phyloP scores from a whole-genome alignment of 2,888 invertebrate genomes.

The Cerceris rybyensis region DNA sequence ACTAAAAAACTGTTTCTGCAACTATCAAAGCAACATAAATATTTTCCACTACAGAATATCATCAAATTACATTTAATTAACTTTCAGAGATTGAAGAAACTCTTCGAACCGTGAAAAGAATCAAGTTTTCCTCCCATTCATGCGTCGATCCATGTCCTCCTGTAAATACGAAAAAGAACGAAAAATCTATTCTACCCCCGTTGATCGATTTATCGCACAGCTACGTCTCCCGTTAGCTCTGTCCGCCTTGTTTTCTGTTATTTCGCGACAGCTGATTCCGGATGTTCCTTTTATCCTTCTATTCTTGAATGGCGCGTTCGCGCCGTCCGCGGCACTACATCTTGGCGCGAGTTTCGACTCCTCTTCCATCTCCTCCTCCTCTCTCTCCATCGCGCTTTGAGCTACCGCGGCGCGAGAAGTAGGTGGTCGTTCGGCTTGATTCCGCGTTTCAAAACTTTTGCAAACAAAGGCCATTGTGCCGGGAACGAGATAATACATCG shows the following conservation, averaged over 20 bases:
- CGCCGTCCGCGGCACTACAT: slow-evolving; percentile 14
- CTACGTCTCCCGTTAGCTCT: slow-evolving; percentile 1
- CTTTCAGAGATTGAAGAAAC: too few species aligned
- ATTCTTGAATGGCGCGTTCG: slow-evolving; percentile 45
- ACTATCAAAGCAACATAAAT: too few species aligned
- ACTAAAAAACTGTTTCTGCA: too few species aligned
- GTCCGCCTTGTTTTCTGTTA: slow-evolving; percentile 5
- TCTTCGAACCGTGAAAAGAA: too few species aligned
- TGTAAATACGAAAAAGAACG: too few species aligned
- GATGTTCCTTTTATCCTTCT: slow-evolving; percentile 45
- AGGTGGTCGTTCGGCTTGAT: slow-evolving; percentile 62
- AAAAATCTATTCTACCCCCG: too few species aligned
- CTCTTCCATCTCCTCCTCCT: slow-evolving; percentile 2
- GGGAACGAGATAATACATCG: slow-evolving; percentile 63
- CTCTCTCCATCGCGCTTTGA: slow-evolving; percentile 4
- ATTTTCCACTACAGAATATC: too few species aligned
- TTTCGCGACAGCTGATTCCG: neutral
- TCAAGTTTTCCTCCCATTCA: too few species aligned
- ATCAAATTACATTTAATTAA: too few species aligned
- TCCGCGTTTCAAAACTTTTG: slow-evolving; percentile 62
- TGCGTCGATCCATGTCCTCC: too few species aligned
- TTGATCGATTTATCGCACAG: neutral
- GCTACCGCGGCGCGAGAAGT: slow-evolving; percentile 40
- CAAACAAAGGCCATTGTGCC: slow-evolving; percentile 66
- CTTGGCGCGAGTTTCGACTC: slow-evolving; percentile 36